A percentile compares a stretch with the other conserved stretches of the same genome.
Conservation (phyloP, 1,140 invertebrate genomes). For the Pseudobourletiella spinata region DNA sequence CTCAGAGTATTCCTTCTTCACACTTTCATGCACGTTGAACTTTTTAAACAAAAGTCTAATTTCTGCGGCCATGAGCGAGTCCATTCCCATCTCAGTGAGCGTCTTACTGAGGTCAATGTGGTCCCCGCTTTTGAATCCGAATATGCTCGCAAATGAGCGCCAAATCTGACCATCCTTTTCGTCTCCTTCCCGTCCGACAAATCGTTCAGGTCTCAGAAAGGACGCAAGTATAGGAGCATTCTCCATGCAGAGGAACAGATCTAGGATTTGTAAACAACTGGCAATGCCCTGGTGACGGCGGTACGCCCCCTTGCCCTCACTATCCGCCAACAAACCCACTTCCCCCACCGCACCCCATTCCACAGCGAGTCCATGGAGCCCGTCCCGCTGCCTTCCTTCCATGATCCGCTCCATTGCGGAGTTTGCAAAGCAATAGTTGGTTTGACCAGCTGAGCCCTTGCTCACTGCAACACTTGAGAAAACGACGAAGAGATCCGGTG, state of each 20-base stretch:
- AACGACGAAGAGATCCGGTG: constrained; percentile 57
- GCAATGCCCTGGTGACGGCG: neutral
- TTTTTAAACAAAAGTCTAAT: neutral
- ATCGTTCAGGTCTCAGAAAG: neutral
- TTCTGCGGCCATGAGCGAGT: neutral
- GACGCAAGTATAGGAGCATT: neutral
- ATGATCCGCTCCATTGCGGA: constrained; percentile 91
- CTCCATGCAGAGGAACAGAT: neutral
- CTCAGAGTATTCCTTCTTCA: neutral
- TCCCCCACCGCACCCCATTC: constrained; percentile 96
- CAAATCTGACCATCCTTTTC: neutral
- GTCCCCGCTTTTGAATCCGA: neutral
- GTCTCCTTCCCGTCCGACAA: neutral
- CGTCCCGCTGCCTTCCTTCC: constrained; percentile 70
- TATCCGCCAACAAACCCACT: constrained; percentile 82
- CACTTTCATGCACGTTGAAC: neutral
- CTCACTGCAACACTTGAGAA: constrained; percentile 95
- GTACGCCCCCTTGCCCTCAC: constrained; percentile 55
- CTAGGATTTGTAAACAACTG: neutral
- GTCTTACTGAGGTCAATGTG: constrained; percentile 35
- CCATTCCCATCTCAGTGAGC: neutral
- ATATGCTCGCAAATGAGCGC: neutral
- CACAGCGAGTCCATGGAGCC: constrained; percentile 71
- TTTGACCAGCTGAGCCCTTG: constrained; percentile 86
- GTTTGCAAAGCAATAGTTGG: constrained; percentile 81